phyloP scores from a whole-genome alignment of 2,113 vertebrate genomes.

The Rattus norvegicus region GRCr8 NC_086030.1:29601001-29601500 shows the following conservation, averaged over 20 bases:
- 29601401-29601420: background rate
- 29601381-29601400: background rate
- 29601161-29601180: rapidly evolving
- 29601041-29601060: constrained; percentile 35
- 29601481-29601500: background rate
- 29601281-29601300: background rate
- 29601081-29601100: constrained; percentile 12
- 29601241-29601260: background rate
- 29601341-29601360: background rate
- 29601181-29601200: rapidly evolving
- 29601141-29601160: too few relatives aligned
- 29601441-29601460: background rate
- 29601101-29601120: constrained; percentile 25
- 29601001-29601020: constrained; percentile 40
- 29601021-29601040: constrained; percentile 50
- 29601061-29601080: constrained; percentile 37
- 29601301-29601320: background rate
- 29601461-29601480: background rate
- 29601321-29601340: background rate
- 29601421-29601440: background rate
- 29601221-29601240: background rate
- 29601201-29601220: background rate
- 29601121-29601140: background rate
- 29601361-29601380: background rate
- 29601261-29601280: background rate